Base-by-base conservation (phyloP, 2,888 invertebrate species). In the Drosophila greeni region DNA sequence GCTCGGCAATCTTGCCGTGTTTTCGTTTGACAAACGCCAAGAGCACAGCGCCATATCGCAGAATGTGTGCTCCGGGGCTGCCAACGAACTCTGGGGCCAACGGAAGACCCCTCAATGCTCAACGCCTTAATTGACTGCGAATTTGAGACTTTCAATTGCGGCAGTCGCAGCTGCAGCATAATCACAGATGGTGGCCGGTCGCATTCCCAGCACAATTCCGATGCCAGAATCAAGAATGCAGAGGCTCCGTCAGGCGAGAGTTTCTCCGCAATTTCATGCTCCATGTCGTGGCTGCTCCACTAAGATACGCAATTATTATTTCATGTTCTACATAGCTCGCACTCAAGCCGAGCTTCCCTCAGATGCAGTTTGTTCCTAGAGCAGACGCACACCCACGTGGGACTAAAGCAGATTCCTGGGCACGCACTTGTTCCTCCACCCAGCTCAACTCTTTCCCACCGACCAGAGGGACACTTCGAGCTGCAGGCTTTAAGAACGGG, bases 191-290 rank as follows among this genome's bases (percentile, higher is more conserved):
- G 39, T 47, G 60, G 58, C 52, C 18, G 45, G 29, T 53, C 62
- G 73, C 72, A 73, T 75, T 75, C 74, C 54, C 72, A 66, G 55
- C 74, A 75, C 69, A 57, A 26, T 70, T 64, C 18, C 16, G 34
- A 16, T 31, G 18, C 8, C 9, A 20, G 24, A 40, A 56, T 20
- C 45, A 11, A 43, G 55, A 40, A 20, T 61, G 43, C 47, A 60
- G 60, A 62, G 52, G 48, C 58, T 75, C 68, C 53, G 56, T 48
- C 14, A 70, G 58, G 23, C 49, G 66, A 33, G 26, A 34, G 49
- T 31, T 26, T 36, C 40, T 54, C 36, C 3, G 66, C 68, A 59
- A 75, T 75, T 75, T 73, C 66, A 75, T 71, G 74, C 71, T 71
- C 49, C 58, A 58, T 48, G 68, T 60, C 67, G 70, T 57, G 42